Evolutionary conservation across 1,140 invertebrate genomes (phyloP).

Genomic region (Pectinophora gossypiella): DNA sequence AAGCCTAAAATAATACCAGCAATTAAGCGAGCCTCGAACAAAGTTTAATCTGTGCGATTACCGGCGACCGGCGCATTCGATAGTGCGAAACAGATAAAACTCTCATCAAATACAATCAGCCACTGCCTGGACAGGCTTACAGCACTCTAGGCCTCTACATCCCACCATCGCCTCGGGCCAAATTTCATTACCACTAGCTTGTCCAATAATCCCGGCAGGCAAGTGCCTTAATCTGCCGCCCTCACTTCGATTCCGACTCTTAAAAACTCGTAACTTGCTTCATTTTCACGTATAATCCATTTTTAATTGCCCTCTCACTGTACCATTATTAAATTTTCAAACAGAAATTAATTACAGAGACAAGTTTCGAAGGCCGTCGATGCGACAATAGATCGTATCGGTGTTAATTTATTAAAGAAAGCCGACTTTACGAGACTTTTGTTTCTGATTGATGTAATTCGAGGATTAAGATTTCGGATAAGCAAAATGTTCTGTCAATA

Average conservation of each 20-base stretch:
- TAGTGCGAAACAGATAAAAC: constrained; percentile 64
- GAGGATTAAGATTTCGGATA: constrained; percentile 43
- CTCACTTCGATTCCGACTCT: constrained; percentile 60
- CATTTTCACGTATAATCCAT: constrained; percentile 71
- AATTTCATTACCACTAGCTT: constrained; percentile 72
- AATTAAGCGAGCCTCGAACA: constrained; percentile 36
- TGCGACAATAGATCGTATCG: constrained; percentile 57
- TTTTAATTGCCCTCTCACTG: constrained; percentile 65
- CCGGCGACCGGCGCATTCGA: constrained; percentile 35
- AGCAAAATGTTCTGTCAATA: constrained; percentile 20
- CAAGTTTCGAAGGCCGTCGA: constrained; percentile 49
- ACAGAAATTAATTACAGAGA: constrained; percentile 60
- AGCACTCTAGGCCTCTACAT: constrained; percentile 52
- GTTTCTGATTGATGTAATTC: constrained; percentile 47
- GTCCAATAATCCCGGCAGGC: constrained; percentile 57
- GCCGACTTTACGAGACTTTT: constrained; percentile 37
- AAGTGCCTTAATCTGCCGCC: constrained; percentile 66
- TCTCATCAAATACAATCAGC: constrained; percentile 70
- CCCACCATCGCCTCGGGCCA: constrained; percentile 56
- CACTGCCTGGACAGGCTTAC: constrained; percentile 60
- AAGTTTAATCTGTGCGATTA: constrained; percentile 52
- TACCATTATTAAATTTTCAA: constrained; percentile 60
- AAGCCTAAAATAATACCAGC: constrained; percentile 32
- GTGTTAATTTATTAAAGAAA: constrained; percentile 58
- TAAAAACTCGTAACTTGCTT: constrained; percentile 62